phyloP scores from a whole-genome alignment of 2,888 invertebrate genomes.

The Plutella xylostella region DNA sequence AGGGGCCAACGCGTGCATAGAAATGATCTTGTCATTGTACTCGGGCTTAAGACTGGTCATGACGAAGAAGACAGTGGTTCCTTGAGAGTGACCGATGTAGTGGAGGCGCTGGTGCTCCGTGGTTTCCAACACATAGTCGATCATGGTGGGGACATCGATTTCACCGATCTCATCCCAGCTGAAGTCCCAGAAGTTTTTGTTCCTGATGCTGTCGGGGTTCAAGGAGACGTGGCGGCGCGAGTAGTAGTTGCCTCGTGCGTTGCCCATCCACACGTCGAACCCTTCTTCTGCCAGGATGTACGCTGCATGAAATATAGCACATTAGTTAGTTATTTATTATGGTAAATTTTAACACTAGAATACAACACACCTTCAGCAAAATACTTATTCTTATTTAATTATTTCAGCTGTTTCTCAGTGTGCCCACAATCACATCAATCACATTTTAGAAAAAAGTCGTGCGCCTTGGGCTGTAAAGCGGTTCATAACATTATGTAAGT shows the following conservation, averaged over 20 bases:
- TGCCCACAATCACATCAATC: no score
- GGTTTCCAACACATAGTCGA: slow-evolving; percentile 74
- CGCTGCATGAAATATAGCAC: slow-evolving; percentile 28
- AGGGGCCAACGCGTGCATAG: slow-evolving; percentile 77
- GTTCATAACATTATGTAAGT: no score
- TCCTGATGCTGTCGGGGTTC: slow-evolving; percentile 40
- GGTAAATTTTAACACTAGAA: no score
- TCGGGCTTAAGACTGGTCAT: slow-evolving; percentile 74
- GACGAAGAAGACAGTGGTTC: slow-evolving; percentile 75
- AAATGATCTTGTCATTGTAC: slow-evolving; percentile 74
- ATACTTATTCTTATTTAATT: no score
- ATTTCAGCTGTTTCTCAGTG: no score
- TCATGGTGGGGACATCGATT: slow-evolving; percentile 83
- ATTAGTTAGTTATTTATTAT: no score
- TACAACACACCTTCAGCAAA: no score
- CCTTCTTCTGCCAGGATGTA: slow-evolving; percentile 74
- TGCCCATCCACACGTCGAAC: slow-evolving; percentile 87
- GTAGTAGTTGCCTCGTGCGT: slow-evolving; percentile 80
- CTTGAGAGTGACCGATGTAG: slow-evolving; percentile 85
- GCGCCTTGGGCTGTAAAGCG: no score
- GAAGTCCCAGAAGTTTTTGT: slow-evolving; percentile 73
- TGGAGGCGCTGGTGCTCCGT: slow-evolving; percentile 73
- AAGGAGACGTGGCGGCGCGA: slow-evolving; percentile 65
- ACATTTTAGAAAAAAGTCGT: no score
- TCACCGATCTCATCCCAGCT: slow-evolving; percentile 88